Conservation (phyloP, 2,888 invertebrate genomes). For the Troilus luridus region DNA sequence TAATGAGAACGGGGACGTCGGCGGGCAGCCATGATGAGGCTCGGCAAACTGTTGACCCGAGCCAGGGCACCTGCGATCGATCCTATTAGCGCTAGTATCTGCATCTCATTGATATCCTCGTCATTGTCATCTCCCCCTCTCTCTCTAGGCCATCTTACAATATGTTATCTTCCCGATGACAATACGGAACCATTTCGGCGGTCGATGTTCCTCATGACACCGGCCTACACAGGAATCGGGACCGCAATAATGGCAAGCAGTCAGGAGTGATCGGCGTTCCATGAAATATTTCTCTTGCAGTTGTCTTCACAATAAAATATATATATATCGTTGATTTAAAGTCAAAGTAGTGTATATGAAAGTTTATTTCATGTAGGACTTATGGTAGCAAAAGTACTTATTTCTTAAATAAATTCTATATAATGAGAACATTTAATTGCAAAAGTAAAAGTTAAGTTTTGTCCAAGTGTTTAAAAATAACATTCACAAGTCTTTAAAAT, state of each 20-base stretch:
- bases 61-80: neutral
- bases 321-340: too few relatives aligned
- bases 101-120: neutral
- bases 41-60: conserved; percentile 2
- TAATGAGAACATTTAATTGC: too few relatives aligned
- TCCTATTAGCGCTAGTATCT: neutral
- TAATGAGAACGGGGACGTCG: neutral
- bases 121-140: conserved; percentile 1
- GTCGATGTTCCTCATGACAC: neutral
- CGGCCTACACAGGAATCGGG: neutral
- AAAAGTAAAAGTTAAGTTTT: too few relatives aligned
- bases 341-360: too few relatives aligned
- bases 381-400: too few relatives aligned
- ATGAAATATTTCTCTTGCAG: neutral
- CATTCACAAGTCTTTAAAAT: too few relatives aligned
- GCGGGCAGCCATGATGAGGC: neutral
- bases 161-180: conserved; percentile 4
- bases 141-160: neutral
- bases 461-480: too few relatives aligned
- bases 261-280: neutral
- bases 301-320: neutral
- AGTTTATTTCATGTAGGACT: too few relatives aligned
- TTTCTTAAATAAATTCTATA: too few relatives aligned
- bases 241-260: neutral
- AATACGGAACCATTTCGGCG: neutral